Conservation (phyloP, 2,888 invertebrate species). For the Netelia fuscicornis region DNA sequence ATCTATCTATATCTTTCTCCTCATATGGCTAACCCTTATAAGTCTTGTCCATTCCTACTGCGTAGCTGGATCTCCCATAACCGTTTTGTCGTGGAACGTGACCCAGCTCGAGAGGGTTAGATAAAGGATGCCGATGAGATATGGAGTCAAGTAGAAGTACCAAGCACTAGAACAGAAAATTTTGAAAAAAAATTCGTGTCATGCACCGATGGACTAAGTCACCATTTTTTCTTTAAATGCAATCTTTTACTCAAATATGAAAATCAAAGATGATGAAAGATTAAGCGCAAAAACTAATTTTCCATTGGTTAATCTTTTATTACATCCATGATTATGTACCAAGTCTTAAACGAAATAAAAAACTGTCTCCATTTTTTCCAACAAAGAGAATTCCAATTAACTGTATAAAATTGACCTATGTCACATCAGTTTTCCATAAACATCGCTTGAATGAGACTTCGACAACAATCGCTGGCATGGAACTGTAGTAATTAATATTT, state of each 20-base stretch:
- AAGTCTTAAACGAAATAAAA: too few relatives aligned
- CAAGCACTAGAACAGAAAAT: neutral
- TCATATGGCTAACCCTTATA: conserved; percentile 31
- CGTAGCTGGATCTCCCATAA: conserved; percentile 15
- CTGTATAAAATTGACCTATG: too few relatives aligned
- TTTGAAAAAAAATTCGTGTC: neutral
- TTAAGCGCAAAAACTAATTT: too few relatives aligned
- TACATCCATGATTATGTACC: too few relatives aligned
- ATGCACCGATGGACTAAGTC: too few relatives aligned
- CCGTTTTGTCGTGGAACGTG: conserved; percentile 47
- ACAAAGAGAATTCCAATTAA: too few relatives aligned
- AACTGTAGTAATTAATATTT: conserved; percentile 5
- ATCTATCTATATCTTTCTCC: conserved; percentile 18
- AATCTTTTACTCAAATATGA: too few relatives aligned
- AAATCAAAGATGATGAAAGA: too few relatives aligned
- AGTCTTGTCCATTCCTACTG: conserved; percentile 45
- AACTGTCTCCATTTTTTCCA: too few relatives aligned
- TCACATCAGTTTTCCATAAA: neutral
- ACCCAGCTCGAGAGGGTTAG: conserved; percentile 42
- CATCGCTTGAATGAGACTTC: neutral
- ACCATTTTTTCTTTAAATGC: too few relatives aligned
- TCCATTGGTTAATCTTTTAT: too few relatives aligned
- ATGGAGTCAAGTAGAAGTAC: neutral
- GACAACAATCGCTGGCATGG: neutral
- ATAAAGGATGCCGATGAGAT: conserved; percentile 15